Evolutionary conservation across 2,113 vertebrate genomes (phyloP).

Genomic region (Hystrix cristata): DNA sequence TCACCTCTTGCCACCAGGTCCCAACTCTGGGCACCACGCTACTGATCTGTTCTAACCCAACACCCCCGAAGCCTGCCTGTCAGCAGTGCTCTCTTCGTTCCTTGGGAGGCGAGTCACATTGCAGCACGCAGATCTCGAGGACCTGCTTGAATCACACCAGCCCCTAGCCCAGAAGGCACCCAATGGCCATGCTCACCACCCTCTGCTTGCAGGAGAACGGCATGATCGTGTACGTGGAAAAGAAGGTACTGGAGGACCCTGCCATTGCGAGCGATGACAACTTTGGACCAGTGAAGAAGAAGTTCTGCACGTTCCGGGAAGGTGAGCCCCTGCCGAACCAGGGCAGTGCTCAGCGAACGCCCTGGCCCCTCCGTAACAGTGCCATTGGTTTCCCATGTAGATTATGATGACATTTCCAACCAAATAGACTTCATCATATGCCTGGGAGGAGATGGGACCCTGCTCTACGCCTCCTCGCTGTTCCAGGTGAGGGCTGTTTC

Average conservation of each 20-base stretch:
- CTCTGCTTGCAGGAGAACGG: slow-evolving; percentile 91
- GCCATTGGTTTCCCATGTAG: slow-evolving; percentile 81
- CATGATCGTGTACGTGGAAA: slow-evolving; percentile 98
- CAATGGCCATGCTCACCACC: neutral
- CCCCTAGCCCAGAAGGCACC: neutral
- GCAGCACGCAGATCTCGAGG: neutral
- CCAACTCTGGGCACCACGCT: neutral
- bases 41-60: too few species aligned
- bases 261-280: slow-evolving; percentile 94
- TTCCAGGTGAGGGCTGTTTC: slow-evolving; percentile 88
- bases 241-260: slow-evolving; percentile 96
- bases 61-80: neutral
- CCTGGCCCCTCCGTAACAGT: neutral
- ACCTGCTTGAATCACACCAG: neutral
- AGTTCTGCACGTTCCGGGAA: slow-evolving; percentile 98
- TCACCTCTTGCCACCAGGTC: neutral
- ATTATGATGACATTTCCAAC: slow-evolving; percentile 93
- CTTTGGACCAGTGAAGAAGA: slow-evolving; percentile 94
- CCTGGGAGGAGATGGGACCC: slow-evolving; percentile 92
- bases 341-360: neutral
- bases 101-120: neutral
- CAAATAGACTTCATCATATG: slow-evolving; percentile 93
- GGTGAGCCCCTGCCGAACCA: slow-evolving; percentile 83
- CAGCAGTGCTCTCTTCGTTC: neutral
- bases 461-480: slow-evolving; percentile 92